Evolutionary conservation across 2,888 invertebrate species (phyloP), one percentile per base, ranked within the genome.

Genomic region (Gryllus longicercus): DNA sequence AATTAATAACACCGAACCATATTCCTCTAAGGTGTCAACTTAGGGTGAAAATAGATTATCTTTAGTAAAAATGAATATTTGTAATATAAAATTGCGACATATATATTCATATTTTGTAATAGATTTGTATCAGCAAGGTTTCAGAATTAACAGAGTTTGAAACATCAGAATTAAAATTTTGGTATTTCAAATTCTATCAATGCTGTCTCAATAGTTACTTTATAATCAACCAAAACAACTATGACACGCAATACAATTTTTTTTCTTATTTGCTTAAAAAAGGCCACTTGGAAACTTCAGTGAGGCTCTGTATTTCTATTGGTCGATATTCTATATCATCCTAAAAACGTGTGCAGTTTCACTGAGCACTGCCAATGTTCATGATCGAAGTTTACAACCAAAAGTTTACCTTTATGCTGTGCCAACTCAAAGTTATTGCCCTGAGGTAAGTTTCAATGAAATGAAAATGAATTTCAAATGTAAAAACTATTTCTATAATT

Each of bases 301-400:
- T 63, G 63, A 63, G 14, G 63, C 63, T 63, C n/a, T 63, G n/a
- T 63, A 63, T 63, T 63, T 63, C n/a, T 63, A 63, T n/a, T 63
- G 63, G 63, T 63, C 63, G n/a, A 63, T 63, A 63, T 18, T 63
- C 14, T 63, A 63, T 8, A 63, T 63, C n/a, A 18, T 63, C 14
- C 63, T 63, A 18, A 63, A 63, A n/a, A 63, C 63, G 5, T 63
- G 63, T 63, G 63, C 63, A 63, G 63, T 63, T 18, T 14, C 63
- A 4, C n/a, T 63, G n/a, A 63, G 63, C n/a, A 63, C 63, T 12
- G 63, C 63, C 14, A 63, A n/a, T n/a, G n/a, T 63, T 11, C 63
- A 63, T 11, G 63, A 63, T 63, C 63, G 12, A 16, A 63, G 63
- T 63, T 14, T 63, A 11, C 14, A 63, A 63, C 63, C 63, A 18